Conservation (phyloP, 2,888 invertebrate genomes). For the Hofmannophila pseudospretella region DNA sequence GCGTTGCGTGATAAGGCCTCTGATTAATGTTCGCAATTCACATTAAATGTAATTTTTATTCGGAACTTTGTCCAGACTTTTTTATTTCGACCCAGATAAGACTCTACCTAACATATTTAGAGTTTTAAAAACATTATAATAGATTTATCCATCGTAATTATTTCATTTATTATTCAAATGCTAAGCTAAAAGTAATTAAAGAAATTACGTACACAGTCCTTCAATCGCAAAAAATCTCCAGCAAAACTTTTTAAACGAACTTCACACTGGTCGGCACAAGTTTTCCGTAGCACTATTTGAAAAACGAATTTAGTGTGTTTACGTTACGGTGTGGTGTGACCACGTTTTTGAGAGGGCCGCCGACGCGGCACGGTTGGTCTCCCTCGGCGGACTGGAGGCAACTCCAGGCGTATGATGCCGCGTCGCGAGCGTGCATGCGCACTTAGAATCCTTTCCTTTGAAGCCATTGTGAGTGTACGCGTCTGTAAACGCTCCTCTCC, state of each 20-base stretch:
- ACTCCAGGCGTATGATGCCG: constrained; percentile 27
- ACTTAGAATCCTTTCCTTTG: constrained; percentile 51
- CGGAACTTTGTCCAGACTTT: constrained; percentile 8
- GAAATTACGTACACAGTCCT: not conserved
- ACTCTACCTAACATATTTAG: too few relatives aligned
- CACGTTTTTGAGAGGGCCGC: constrained; percentile 25
- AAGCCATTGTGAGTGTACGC: constrained; percentile 53
- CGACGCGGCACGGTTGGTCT: constrained; percentile 39
- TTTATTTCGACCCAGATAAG: not conserved
- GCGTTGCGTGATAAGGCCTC: constrained; percentile 31
- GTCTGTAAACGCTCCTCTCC: constrained; percentile 50
- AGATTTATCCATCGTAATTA: too few relatives aligned
- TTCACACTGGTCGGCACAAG: constrained; percentile 34
- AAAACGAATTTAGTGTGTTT: constrained; percentile 22
- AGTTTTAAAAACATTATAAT: too few relatives aligned
- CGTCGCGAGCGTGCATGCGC: constrained; percentile 59
- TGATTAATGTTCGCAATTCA: constrained; percentile 42
- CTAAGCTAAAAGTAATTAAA: not conserved
- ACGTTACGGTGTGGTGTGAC: constrained; percentile 33
- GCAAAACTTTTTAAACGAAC: constrained; percentile 11
- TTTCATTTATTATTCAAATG: too few relatives aligned
- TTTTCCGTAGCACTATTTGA: constrained; percentile 33
- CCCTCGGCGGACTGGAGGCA: constrained; percentile 50
- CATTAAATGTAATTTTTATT: constrained; percentile 46
- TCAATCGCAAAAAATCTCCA: not conserved